Percentiles rank a stretch among this genome's conserved stretches.
phyloP scores from a whole-genome alignment of 2,797 vertebrate genomes.

The Protosalanx chinensis region DNA sequence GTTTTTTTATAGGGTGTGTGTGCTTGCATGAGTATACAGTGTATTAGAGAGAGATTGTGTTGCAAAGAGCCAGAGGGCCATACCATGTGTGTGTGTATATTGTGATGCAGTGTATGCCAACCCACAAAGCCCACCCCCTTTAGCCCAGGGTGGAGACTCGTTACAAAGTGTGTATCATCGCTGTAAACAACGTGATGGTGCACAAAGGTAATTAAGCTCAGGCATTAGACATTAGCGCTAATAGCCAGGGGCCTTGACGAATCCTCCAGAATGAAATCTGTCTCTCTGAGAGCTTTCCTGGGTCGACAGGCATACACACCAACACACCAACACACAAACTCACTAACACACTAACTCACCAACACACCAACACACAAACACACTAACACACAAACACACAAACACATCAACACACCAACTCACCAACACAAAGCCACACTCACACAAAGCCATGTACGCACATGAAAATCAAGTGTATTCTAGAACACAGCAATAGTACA shows the following conservation, averaged over 20 bases:
- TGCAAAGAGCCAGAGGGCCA: constrained; percentile 22
- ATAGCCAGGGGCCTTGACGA: constrained; percentile 63
- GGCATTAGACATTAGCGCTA: constrained; percentile 62
- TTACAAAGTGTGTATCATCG: constrained; percentile 50
- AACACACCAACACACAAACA: no score
- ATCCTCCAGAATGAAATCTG: constrained; percentile 51
- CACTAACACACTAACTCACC: no score
- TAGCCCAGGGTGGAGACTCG: constrained; percentile 29
- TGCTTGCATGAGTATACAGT: not conserved
- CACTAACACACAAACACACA: no score
- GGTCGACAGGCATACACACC: not conserved
- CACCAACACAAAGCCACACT: not conserved
- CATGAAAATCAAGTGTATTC: no score
- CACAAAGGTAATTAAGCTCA: constrained; percentile 61
- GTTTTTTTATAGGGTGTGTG: constrained; percentile 3
- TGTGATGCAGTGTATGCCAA: not conserved
- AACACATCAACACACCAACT: no score
- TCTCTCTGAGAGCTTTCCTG: not conserved
- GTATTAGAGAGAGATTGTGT: constrained; percentile 15
- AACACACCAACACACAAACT: not conserved
- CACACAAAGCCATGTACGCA: not conserved
- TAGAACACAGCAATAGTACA: no score
- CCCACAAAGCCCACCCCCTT: constrained; percentile 19
- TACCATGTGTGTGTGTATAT: constrained; percentile 19
- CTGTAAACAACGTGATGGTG: constrained; percentile 62